Base-by-base conservation (phyloP, 1,140 invertebrate genomes). In the Brachionus sp. region DNA sequence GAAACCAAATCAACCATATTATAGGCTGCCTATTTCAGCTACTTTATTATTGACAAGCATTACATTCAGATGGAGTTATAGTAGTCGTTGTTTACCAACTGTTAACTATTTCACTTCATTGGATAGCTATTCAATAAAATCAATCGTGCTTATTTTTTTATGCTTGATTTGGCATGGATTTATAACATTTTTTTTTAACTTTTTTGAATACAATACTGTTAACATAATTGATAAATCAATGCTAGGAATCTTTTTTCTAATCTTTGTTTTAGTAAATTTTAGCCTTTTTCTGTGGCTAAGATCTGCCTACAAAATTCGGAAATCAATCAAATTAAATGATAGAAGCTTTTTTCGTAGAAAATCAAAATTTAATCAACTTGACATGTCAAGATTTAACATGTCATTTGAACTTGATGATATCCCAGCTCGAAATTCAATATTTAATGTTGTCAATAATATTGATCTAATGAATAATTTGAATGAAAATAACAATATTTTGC, bases 41-140 rank as follows among this genome's bases (percentile, higher is more conserved):
- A 87, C 87, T 25, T 84, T 87, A 12, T 84, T 87, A 39, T 82
- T 87, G 9, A 87, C 87, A 7, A 85, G 86, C 12, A 86, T 87
- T 6, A 87, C 88, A 23, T 89, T 88, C 84, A 89, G 88, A 84
- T 89, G 87, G 68, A 75, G 70, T 16, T 88, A 88, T n/a, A 88
- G 88, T 50, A 87, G 87, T 75, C 87, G 88, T 70, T 87, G 87
- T 85, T 84, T 89, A 64, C 88, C 88, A 44, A 84, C 86, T 77
- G 88, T 89, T 37, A 88, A 87, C 3, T 89, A 89, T 84, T 84
- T 89, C 33, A 89, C 88, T 5, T 57, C 75, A 10, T 44, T 78
- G 12, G 75, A 57, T 13, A 62, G 35, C 12, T 53, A 53, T 77
- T 77, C 50, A 4, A 37, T 57, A 19, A 25, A 19, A 25, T 75